Base-by-base conservation (phyloP, 2,888 invertebrate species). In the Belgica antarctica region DNA sequence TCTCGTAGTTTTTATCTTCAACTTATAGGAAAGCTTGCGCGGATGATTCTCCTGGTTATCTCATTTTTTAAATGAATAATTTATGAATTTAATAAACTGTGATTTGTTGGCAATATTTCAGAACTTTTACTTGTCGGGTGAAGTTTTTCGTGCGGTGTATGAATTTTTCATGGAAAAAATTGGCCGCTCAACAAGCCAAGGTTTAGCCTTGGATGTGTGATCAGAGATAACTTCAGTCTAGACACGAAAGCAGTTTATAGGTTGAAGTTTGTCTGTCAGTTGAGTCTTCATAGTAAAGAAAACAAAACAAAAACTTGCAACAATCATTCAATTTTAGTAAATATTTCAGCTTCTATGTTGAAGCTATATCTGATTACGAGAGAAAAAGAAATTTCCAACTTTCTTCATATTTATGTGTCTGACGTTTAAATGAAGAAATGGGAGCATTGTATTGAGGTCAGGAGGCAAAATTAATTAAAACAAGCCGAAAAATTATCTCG, bases 31-130 rank as follows among this genome's bases (percentile, higher is more conserved):
- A 19, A 19, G 63, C 15, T 24, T 65, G 27, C 27, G 15, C 25
- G 65, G 25, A 17, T 66, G 47, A 47, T 31, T 68, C 41, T 15
- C 47, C 10, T 17, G 36, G 31, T 65, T 63, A 27, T 12, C 25
- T 22, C 41, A 10, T 3, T 41, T 31, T 12, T n/a, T 1, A 27
- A 28, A 68, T 68, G 47, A 68, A 68, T 68, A 57, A 68, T 68
- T 68, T 68, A 68, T 68, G 68, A 52, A 57, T 68, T 68, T 68
- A 52, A 68, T 68, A 68, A 68, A 68, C 68, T 68, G 47, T 68
- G 68, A 68, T 68, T 68, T 68, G 47, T 57, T 68, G 68, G 68
- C 68, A 68, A 68, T 68, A 47, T 68, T 57, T 68, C 68, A 68
- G 57, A 28, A 68, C 24, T 68, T 52, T 65, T 62, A n/a, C 46